Base-by-base conservation (phyloP, 2,113 vertebrate genomes). In the Paradisaea rubra region DNA sequence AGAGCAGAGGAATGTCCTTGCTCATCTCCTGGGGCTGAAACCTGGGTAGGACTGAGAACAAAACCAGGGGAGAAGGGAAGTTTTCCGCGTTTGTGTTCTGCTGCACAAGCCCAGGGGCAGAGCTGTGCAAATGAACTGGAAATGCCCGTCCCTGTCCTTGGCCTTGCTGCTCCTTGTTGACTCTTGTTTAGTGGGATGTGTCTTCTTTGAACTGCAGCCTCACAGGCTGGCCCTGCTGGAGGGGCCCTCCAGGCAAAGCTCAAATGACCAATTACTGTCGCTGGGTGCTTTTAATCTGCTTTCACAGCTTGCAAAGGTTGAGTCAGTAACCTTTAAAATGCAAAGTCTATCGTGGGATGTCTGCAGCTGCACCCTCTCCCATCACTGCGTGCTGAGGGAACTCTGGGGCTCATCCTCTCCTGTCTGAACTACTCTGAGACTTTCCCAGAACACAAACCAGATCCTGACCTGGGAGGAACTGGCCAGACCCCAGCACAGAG, bases 241-340 rank as follows among this genome's bases (percentile, higher is more conserved):
- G 89, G 88, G 41, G 35, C n/a, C 69, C 73, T 66, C 42, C 79
- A 65, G 90, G 57, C 76, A 68, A 59, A 80, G 70, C 59, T 91
- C 91, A 68, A 41, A 54, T 45, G 86, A n/a, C 76, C 91, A 86
- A 23, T 93, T 84, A 59, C 53, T 50, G 42, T 8, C 61, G 47
- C 59, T 19, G 3, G 2, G 24, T 23, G 6, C 81, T 74, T 80
- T 12, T 24, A 74, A 91, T 65, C 85, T 50, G 45, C 63, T 71
- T 35, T 31, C 49, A 80, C 69, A 15, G 69, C 65, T 33, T 11
- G 64, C 37, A 18, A 24, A 85, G 81, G 59, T 59, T 45, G 89
- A 91, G 63, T 42, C 74, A 61, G 85, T 56, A 49, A 91, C 81
- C 73, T 92, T 86, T 80, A 33, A 44, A 91, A 63, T 1, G 52